Evolutionary conservation across 2,888 invertebrate species (phyloP).

Genomic region (Epirrhoe alternata): DNA sequence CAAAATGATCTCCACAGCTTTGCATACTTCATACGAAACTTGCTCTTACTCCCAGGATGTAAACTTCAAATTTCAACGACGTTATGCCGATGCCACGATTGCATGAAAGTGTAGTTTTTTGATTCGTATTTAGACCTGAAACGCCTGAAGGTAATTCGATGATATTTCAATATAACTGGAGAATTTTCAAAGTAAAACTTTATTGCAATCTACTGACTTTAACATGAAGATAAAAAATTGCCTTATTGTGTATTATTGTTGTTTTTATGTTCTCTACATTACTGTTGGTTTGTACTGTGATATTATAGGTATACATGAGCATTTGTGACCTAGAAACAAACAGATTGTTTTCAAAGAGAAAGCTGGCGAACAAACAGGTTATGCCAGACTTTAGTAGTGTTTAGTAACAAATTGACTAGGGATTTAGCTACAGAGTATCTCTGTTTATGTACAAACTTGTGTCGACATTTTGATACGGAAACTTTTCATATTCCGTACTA

Average conservation of each 20-base stretch:
- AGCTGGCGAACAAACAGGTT: slow-evolving; percentile 26
- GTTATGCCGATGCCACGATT: background rate
- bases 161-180: background rate
- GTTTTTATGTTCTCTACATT: background rate
- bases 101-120: slow-evolving; percentile 5
- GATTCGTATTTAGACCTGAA: slow-evolving; percentile 6
- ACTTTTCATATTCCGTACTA: slow-evolving; percentile 37
- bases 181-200: background rate
- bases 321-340: slow-evolving; percentile 21
- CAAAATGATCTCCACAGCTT: slow-evolving; percentile 35
- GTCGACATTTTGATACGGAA: slow-evolving; percentile 39
- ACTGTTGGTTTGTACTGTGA: background rate
- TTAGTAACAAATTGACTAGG: slow-evolving; percentile 38
- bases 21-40: slow-evolving; percentile 37
- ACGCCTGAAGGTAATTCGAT: background rate
- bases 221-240: background rate
- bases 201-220: background rate
- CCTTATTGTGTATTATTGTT: background rate
- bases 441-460: slow-evolving; percentile 36
- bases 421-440: slow-evolving; percentile 30
- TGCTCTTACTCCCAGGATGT: slow-evolving; percentile 32
- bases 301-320: background rate
- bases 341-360: slow-evolving; percentile 30
- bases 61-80: background rate
- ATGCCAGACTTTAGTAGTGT: slow-evolving; percentile 23